Percentiles rank a stretch among this genome's conserved stretches.
Conservation (phyloP, 2,797 vertebrate species). For the Okamejei kenojei region DNA sequence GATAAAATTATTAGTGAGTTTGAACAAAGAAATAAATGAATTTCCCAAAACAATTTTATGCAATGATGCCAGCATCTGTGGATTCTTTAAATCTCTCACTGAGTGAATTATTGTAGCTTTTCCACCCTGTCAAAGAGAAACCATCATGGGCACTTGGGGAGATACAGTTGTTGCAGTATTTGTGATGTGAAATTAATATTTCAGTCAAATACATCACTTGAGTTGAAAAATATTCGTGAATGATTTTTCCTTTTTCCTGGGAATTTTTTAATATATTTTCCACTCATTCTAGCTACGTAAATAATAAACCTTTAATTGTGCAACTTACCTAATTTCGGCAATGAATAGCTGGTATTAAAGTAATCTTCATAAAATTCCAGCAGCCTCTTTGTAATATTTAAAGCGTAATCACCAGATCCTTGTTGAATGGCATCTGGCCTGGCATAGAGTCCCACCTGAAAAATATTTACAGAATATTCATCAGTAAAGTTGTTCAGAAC, state of each 20-base stretch:
- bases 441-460: constrained; percentile 78
- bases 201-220: not conserved
- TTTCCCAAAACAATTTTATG: not conserved
- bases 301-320: constrained; percentile 39
- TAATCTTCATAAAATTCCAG: constrained; percentile 90
- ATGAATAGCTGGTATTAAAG: constrained; percentile 83
- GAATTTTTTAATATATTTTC: not conserved
- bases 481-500: not conserved
- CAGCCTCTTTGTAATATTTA: constrained; percentile 81
- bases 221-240: not conserved
- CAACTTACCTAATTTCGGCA: constrained; percentile 80
- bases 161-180: not conserved
- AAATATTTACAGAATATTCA: constrained; percentile 44
- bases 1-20: too few species aligned
- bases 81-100: not conserved
- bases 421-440: constrained; percentile 79
- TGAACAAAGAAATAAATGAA: not conserved
- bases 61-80: not conserved
- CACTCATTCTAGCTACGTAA: not conserved
- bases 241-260: too few species aligned
- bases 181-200: not conserved
- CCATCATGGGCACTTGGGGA: not conserved
- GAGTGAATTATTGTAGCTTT: not conserved
- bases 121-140: not conserved
- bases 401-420: constrained; percentile 81